Evolutionary conservation across 1,140 invertebrate genomes (phyloP).

Genomic region (Drosophila pseudoananassae): DNA sequence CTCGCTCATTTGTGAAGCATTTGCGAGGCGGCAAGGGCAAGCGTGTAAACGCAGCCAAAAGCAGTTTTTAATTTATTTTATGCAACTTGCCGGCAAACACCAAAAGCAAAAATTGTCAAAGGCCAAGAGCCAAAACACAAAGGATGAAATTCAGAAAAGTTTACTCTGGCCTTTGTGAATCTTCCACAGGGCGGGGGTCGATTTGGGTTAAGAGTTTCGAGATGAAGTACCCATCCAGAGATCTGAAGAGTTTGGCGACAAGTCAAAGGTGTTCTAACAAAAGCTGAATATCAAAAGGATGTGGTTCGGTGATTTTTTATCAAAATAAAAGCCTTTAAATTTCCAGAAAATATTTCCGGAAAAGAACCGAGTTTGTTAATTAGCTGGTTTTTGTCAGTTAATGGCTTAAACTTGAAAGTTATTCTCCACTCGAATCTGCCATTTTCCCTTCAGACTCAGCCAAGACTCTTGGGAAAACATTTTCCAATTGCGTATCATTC

Average conservation of each 20-base stretch:
- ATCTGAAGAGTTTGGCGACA: conserved; percentile 34
- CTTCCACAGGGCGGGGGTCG: conserved; percentile 7
- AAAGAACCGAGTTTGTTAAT: too few relatives aligned
- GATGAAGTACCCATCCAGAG: conserved; percentile 3
- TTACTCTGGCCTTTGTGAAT: conserved; percentile 16
- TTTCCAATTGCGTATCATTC: conserved; percentile 30
- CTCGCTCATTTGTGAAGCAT: conserved; percentile 49
- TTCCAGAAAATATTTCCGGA: neutral
- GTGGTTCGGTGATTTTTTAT: neutral
- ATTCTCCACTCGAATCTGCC: conserved; percentile 2
- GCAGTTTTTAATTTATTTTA: conserved; percentile 80
- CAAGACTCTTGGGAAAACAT: conserved; percentile 20
- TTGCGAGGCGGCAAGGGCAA: conserved; percentile 45
- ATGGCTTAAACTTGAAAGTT: neutral
- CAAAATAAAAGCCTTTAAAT: neutral
- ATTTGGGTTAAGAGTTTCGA: conserved; percentile 20
- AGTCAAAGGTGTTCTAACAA: conserved; percentile 32
- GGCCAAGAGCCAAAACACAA: conserved; percentile 44
- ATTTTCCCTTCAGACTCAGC: conserved; percentile 9
- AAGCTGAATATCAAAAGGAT: neutral
- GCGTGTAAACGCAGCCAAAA: conserved; percentile 69
- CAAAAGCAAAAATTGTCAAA: conserved; percentile 68
- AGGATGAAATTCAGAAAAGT: conserved; percentile 49
- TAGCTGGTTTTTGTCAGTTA: too few relatives aligned
- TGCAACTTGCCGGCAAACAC: conserved; percentile 57